phyloP scores from a whole-genome alignment of 2,797 vertebrate species.

The Mormyrops attenuatus region DNA sequence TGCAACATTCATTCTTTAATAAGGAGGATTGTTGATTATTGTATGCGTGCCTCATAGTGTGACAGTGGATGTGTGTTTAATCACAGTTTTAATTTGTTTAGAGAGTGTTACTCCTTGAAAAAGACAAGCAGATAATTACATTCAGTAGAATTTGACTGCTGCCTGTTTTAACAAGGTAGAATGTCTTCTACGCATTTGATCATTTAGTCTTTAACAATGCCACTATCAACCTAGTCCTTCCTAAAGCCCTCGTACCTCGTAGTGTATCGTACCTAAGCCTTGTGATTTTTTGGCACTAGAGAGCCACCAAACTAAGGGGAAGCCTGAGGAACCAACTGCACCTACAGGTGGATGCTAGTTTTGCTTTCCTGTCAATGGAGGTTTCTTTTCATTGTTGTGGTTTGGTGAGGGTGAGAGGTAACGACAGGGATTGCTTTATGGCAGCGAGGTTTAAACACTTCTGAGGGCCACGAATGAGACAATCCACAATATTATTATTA shows the following conservation, averaged over 20 bases:
- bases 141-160: constrained; percentile 3
- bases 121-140: constrained; percentile 10
- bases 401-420: constrained; percentile 56
- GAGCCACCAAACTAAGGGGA: constrained; percentile 56
- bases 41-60: neutral
- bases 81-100: constrained; percentile 12
- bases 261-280: constrained; percentile 62
- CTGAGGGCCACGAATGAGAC: constrained; percentile 30
- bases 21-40: neutral
- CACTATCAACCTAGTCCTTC: constrained; percentile 63
- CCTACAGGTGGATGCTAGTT: constrained; percentile 62
- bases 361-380: constrained; percentile 61
- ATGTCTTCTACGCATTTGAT: constrained; percentile 57
- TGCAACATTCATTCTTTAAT: neutral
- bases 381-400: constrained; percentile 61
- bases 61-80: neutral
- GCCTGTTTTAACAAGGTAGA: constrained; percentile 22
- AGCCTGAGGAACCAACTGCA: constrained; percentile 58
- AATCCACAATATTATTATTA: constrained; percentile 63
- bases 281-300: constrained; percentile 60
- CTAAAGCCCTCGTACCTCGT: constrained; percentile 51
- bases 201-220: constrained; percentile 70
- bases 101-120: neutral
- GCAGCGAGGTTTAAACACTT: constrained; percentile 37
- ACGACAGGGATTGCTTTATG: constrained; percentile 51